A percentile compares a stretch with the other conserved stretches of the same genome.
Evolutionary conservation across 2,888 invertebrate species (phyloP).

Genomic region (Acrobasis suavella): DNA sequence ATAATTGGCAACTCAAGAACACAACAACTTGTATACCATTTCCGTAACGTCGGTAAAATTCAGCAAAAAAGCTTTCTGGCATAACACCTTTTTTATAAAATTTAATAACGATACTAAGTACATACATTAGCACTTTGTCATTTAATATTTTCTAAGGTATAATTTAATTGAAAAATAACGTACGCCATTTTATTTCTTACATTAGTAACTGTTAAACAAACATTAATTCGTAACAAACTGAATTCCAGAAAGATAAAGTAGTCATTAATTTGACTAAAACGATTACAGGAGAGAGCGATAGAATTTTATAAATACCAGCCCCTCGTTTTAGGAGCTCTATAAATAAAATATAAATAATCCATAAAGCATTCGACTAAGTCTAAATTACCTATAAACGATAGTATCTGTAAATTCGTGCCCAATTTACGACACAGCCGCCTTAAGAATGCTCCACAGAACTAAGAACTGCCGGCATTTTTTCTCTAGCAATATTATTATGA

Average conservation of each 20-base stretch:
- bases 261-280: constrained; percentile 14
- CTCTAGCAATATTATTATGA: constrained; percentile 65
- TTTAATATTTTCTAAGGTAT: too few species aligned
- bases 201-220: neutral
- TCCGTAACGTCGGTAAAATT: too few species aligned
- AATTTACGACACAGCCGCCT: constrained; percentile 68
- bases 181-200: neutral
- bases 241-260: constrained; percentile 13
- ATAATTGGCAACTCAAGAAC: too few species aligned
- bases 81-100: too few species aligned
- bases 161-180: too few species aligned
- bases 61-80: too few species aligned
- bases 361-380: constrained; percentile 55
- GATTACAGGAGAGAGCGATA: constrained; percentile 10
- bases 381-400: constrained; percentile 67
- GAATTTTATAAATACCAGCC: constrained; percentile 23
- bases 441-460: constrained; percentile 62
- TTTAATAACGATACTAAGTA: too few species aligned
- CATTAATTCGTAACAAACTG: constrained; percentile 13
- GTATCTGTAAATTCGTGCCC: constrained; percentile 61
- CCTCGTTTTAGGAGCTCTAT: constrained; percentile 1
- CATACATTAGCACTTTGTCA: too few species aligned
- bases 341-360: constrained; percentile 21
- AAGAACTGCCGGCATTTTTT: constrained; percentile 64
- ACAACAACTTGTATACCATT: too few species aligned